Base-by-base conservation (phyloP, 92 coral and sea anemone species). In the Phymanthus crucifer region DNA sequence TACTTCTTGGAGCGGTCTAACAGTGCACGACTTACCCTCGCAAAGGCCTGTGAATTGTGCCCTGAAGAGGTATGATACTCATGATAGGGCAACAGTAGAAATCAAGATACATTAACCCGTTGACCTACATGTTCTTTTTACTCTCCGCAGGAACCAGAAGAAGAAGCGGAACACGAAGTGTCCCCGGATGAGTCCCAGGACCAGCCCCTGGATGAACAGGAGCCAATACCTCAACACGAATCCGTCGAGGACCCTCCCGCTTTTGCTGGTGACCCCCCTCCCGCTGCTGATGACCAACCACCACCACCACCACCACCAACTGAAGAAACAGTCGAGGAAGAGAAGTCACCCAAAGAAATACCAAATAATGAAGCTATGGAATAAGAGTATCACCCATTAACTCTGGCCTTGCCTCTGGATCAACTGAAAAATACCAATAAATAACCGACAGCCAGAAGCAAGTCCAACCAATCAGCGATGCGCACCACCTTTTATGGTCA, bases 21-120 rank as follows among this genome's bases (percentile, higher is more conserved):
- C 84, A 96, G 99, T 72, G 99, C 99, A 54, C 98, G 99, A 27
- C 86, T 96, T 50, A 96, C 99, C n/a, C 97, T 96, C 68, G 92
- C 91, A 36, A 96, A 96, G 74, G 99, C 99, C 33, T 93, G 93
- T 77, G 99, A 96, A 80, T 84, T 96, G 82, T 92, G 94, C 75
- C 99, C 99, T 3, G 99, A 96, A 73, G 99, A 96, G 98, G 99
- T 95, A 78, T 35, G 87, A 64, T 6, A 73, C 5, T 75, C 34
- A 27, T 61, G 26, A 27, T 61, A 10, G 14, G 19, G 21, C 26
- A 11, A 61, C 18, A 29, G 3, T 61, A 23, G 33, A 24, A 29
- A 24, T 8, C 12, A 24, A 24, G 26, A 61, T 3, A 61, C 14
- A 61, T 10, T 52, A 7, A 26, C 40, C 31, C 45, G 58, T 24